Evolutionary conservation across 2,888 invertebrate species (phyloP).

Genomic region (Rhamnusium bicolor): DNA sequence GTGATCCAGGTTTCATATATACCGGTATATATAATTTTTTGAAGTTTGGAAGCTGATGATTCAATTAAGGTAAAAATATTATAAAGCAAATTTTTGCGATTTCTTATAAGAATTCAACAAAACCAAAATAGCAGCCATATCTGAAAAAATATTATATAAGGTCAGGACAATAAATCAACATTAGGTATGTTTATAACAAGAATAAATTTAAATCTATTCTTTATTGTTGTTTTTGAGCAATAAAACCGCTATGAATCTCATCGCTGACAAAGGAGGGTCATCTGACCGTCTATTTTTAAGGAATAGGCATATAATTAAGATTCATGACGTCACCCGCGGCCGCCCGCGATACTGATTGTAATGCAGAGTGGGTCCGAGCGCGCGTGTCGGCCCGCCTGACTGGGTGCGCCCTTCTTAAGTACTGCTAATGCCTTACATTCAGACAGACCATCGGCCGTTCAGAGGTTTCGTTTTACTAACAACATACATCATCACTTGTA

Average conservation of each 20-base stretch:
- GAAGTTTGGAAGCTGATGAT: no score
- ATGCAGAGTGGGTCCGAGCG: conserved; percentile 65
- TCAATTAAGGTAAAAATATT: no score
- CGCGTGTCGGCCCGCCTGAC: conserved; percentile 68
- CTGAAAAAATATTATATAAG: background rate
- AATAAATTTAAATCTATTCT: conserved; percentile 8
- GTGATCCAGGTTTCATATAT: no score
- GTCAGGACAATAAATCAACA: background rate
- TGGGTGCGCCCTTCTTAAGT: conserved; percentile 65
- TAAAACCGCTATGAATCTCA: conserved; percentile 25
- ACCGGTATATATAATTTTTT: no score
- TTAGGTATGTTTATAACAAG: conserved; percentile 10
- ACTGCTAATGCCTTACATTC: conserved; percentile 59
- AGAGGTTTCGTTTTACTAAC: conserved; percentile 18
- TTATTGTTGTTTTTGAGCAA: conserved; percentile 19
- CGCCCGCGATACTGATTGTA: conserved; percentile 65
- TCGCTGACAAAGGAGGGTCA: conserved; percentile 33
- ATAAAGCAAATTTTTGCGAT: no score
- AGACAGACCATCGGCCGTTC: conserved; percentile 28
- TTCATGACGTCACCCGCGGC: conserved; percentile 62
- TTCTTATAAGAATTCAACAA: background rate
- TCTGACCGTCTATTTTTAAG: conserved; percentile 29
- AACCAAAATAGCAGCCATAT: background rate
- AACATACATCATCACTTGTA: background rate
- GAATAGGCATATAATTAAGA: conserved; percentile 59